Evolutionary conservation across 2,888 invertebrate genomes (phyloP), one percentile per base, ranked within the genome.

Genomic region (Acleris laterana): DNA sequence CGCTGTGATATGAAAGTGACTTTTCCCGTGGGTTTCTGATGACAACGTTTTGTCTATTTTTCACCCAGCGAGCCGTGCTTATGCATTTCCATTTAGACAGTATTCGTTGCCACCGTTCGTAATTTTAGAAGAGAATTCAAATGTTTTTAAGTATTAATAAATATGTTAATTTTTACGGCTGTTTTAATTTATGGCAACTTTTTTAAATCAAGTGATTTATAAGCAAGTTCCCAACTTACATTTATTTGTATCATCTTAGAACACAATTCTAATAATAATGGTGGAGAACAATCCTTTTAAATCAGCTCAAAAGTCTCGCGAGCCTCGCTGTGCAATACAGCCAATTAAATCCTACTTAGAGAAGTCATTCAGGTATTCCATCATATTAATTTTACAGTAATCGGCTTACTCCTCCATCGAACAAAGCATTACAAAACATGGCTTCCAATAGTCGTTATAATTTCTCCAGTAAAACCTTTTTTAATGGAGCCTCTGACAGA

Each of bases 321-420:
- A 20, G 13, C 19, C 42, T 32, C 2, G 19, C 19, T 56, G n/a
- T 70, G 57, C 68, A 71, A 69, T 57, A 53, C 49, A 51, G 46
- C 25, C 56, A 62, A 56, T 65, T 61, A 57, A 7, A 19, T 51
- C 17, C 60, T 19, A 46, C 38, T 48, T n/a, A 28, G 56, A 69
- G 13, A 38, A 49, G 48, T 67, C 64, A 71, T 53, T 42, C 62
- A 74, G 73, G 73, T 74, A 61, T 75, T 75, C 74, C 69, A 71
- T 71, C 72, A 76, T 56, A 80, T 78, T 77, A 77, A 79, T 76
- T 79, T 76, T 63, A 70, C 3, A 25, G 62, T 69, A 60, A 69
- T 66, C 69, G 56, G 62, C 64, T 64, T 68, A 66, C 49, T 46
- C 22, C 44, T 57, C 11, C 28, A 32, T 51, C 17, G 11, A 65